These are phyloP conservation scores for Myocastor coypus DNA, from an alignment of 2,113 vertebrate genomes.

Conservation along the genomic window DNA sequence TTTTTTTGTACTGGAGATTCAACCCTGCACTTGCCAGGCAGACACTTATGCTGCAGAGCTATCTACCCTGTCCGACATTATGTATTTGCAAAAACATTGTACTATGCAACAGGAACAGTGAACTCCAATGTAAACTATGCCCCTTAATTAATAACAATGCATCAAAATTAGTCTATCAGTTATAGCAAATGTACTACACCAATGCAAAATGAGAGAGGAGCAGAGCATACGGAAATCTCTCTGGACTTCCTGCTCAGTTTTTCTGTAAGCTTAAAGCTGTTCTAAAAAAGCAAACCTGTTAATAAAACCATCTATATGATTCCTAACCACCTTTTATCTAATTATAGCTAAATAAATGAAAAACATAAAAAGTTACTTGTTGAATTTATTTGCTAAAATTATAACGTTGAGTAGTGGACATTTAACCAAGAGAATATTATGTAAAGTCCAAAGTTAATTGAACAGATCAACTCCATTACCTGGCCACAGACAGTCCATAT, in stretches of 20 bases:
- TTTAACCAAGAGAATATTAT: constrained; percentile 31
- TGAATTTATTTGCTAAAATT: constrained; percentile 50
- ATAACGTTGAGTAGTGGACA: constrained; percentile 51
- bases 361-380: background rate
- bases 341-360: constrained; percentile 39
- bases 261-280: background rate
- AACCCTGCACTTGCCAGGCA: no score
- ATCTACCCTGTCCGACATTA: background rate
- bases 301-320: constrained; percentile 35
- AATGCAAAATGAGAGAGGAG: background rate
- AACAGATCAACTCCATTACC: constrained; percentile 5
- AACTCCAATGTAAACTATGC: background rate
- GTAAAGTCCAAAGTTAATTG: constrained; percentile 61
- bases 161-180: background rate
- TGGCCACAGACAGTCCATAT: background rate
- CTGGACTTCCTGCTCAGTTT: background rate
- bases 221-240: background rate
- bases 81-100: background rate
- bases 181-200: background rate
- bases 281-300: constrained; percentile 21
- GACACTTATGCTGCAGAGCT: no score
- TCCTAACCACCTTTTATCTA: constrained; percentile 10
- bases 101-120: background rate
- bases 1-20: no score
- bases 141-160: background rate